These are phyloP conservation scores for Rhinatrema bivittatum DNA, from an alignment of 2,797 vertebrate species.

Conservation along the genomic window DNA sequence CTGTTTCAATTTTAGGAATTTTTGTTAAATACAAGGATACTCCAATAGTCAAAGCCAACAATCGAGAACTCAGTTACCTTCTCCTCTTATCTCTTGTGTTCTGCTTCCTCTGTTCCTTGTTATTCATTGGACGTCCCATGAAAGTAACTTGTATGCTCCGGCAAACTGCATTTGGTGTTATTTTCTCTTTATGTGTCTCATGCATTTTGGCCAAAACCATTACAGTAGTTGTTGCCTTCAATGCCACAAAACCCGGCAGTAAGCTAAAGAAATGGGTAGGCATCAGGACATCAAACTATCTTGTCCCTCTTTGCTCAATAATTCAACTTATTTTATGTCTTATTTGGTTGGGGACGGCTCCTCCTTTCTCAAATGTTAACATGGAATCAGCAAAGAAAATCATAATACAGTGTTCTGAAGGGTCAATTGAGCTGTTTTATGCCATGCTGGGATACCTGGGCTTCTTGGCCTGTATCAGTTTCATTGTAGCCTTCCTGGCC, in stretches of 20 bases:
- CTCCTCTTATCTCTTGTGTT: too few species aligned
- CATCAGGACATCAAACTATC: not conserved
- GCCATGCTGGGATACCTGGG: not conserved
- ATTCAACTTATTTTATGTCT: not conserved
- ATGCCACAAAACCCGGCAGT: too few species aligned
- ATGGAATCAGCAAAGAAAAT: not conserved
- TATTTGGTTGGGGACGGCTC: not conserved
- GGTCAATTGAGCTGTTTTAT: not conserved
- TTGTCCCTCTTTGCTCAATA: not conserved
- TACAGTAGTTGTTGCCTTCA: not conserved
- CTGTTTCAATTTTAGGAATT: not conserved
- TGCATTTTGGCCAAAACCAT: not conserved
- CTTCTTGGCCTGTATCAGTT: not conserved
- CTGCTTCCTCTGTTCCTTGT: too few species aligned
- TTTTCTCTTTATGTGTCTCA: not conserved
- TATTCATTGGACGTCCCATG: not conserved
- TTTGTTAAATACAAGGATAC: not conserved
- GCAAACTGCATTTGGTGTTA: not conserved
- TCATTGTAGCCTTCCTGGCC: too few species aligned
- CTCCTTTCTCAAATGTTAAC: not conserved
- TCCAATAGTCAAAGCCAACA: too few species aligned
- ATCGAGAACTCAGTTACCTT: too few species aligned
- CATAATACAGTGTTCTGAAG: not conserved
- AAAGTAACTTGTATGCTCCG: not conserved
- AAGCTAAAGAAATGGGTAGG: not conserved